These are phyloP conservation scores for Neotoma lepida DNA, from an alignment of 2,113 vertebrate species.

Conservation along the genomic window DNA sequence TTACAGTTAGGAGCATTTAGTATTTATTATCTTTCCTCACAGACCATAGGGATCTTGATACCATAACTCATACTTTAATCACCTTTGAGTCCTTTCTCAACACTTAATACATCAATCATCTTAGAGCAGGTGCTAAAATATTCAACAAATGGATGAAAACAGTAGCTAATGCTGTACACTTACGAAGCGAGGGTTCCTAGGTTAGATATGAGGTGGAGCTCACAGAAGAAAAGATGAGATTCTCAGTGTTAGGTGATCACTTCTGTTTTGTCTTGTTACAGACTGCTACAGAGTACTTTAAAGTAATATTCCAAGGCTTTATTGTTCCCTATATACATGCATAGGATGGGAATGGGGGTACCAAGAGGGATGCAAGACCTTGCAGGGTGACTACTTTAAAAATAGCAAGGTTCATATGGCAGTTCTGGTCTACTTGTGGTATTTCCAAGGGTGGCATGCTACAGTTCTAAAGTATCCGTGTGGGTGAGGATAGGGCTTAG, in stretches of 20 bases:
- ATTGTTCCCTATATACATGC: neutral
- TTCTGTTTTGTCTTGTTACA: neutral
- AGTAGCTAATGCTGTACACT: neutral
- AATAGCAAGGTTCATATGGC: neutral
- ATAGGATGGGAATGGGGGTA: too few relatives aligned
- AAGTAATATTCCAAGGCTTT: neutral
- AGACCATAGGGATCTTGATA: neutral
- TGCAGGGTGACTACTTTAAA: neutral
- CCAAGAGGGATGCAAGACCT: neutral
- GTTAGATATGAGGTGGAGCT: neutral
- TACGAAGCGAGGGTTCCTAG: neutral
- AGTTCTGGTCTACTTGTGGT: neutral
- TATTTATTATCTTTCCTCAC: neutral
- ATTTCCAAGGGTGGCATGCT: neutral
- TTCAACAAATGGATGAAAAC: conserved; percentile 9
- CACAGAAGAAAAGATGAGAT: neutral
- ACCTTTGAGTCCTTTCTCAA: conserved; percentile 33
- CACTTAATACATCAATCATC: conserved; percentile 38
- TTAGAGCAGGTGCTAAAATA: conserved; percentile 13
- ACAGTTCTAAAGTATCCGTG: neutral
- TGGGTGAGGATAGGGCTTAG: neutral
- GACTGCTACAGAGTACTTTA: neutral
- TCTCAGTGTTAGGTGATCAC: neutral
- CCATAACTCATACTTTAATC: conserved; percentile 63
- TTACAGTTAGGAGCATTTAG: conserved; percentile 13